Conservation (phyloP, 2,113 vertebrate species). For the Monopterus albus region DNA sequence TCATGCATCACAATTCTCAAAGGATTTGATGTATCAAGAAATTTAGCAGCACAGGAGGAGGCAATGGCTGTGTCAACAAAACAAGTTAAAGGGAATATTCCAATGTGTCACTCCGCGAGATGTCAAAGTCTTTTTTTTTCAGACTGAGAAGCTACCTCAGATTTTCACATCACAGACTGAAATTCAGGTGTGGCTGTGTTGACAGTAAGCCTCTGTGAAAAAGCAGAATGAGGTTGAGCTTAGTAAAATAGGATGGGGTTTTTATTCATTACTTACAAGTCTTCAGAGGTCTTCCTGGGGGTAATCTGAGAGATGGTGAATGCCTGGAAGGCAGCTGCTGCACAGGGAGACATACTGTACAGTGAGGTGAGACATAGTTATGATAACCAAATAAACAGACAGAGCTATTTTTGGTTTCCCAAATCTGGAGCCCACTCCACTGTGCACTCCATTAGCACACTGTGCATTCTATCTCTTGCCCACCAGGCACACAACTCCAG, state of each 20-base stretch:
- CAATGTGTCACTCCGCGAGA: constrained; percentile 42
- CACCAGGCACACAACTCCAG: constrained; percentile 40
- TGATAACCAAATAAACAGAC: constrained; percentile 31
- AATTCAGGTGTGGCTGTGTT: constrained; percentile 53
- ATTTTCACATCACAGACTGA: constrained; percentile 39
- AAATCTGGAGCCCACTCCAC: constrained; percentile 27
- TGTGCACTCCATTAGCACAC: constrained; percentile 28
- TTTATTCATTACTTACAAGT: constrained; percentile 55
- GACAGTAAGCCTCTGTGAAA: constrained; percentile 58
- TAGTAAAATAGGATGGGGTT: constrained; percentile 39
- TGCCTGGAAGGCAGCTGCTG: constrained; percentile 48
- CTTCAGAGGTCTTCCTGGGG: constrained; percentile 44
- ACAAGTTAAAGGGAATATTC: constrained; percentile 57
- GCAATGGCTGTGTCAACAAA: constrained; percentile 44
- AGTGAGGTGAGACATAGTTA: constrained; percentile 29
- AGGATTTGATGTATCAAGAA: constrained; percentile 54
- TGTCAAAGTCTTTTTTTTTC: constrained; percentile 32
- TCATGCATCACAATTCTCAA: constrained; percentile 43
- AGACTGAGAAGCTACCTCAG: constrained; percentile 24
- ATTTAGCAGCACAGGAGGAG: constrained; percentile 42
- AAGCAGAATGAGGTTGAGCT: constrained; percentile 55
- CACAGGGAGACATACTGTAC: constrained; percentile 20
- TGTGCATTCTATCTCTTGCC: constrained; percentile 24
- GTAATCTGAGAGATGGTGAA: constrained; percentile 24
- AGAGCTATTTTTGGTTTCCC: constrained; percentile 41